Evolutionary conservation across 2,113 vertebrate genomes (phyloP).

Genomic region (Phoenicopterus ruber): DNA sequence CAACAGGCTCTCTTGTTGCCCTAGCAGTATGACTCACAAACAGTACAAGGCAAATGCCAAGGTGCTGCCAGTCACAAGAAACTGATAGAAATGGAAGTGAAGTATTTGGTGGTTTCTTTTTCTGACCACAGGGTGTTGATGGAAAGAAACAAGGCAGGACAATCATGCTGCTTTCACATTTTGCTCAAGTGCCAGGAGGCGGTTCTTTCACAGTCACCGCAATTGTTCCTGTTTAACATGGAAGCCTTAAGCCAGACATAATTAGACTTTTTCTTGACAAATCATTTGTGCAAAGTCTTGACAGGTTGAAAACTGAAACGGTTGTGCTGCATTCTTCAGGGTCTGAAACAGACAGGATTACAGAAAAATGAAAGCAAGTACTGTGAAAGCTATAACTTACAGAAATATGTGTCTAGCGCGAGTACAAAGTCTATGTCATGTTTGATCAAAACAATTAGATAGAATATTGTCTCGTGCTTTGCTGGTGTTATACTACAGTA

Average conservation of each 20-base stretch:
- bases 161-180: conserved; percentile 14
- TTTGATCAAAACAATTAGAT: conserved; percentile 54
- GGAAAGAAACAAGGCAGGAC: conserved; percentile 51
- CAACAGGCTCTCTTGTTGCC: neutral
- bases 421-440: conserved; percentile 38
- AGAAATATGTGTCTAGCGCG: neutral
- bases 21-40: neutral
- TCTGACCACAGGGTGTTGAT: conserved; percentile 20
- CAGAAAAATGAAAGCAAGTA: conserved; percentile 49
- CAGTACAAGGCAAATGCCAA: conserved; percentile 17
- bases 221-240: conserved; percentile 35
- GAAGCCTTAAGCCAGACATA: conserved; percentile 54
- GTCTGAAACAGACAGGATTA: conserved; percentile 56
- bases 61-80: conserved; percentile 42
- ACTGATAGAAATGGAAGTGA: conserved; percentile 40
- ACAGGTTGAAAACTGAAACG: conserved; percentile 58
- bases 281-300: conserved; percentile 57
- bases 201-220: conserved; percentile 29
- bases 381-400: conserved; percentile 43
- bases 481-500: conserved; percentile 11
- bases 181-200: neutral
- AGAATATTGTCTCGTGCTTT: conserved; percentile 10
- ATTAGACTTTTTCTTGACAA: conserved; percentile 64
- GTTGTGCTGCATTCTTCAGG: conserved; percentile 44
- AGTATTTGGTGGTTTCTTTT: conserved; percentile 42